Percentiles rank a stretch among this genome's conserved stretches.
Conservation (phyloP, 1,140 invertebrate species). For the Tyrophagus putrescentiae region DNA sequence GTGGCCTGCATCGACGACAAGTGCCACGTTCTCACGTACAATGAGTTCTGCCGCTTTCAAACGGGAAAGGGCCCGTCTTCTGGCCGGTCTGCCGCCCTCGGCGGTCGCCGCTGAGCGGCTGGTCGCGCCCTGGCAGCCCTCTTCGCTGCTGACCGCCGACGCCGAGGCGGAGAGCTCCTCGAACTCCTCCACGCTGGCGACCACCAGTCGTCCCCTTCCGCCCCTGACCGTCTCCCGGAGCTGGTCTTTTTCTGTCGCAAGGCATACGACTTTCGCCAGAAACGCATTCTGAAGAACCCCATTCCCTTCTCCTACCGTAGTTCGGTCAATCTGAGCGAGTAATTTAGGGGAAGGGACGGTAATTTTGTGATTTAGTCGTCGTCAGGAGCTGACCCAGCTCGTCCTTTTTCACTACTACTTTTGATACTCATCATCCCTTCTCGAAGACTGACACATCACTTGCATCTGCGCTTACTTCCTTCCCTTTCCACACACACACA, state of each 20-base stretch:
- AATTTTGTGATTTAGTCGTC: no score
- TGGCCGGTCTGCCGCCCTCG: neutral
- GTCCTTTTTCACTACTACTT: no score
- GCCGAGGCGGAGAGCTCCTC: slow-evolving; percentile 30
- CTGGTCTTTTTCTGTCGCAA: slow-evolving; percentile 82
- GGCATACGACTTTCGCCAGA: slow-evolving; percentile 80
- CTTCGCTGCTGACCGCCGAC: neutral
- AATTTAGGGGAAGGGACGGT: no score
- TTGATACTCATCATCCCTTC: no score
- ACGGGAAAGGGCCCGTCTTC: slow-evolving; percentile 6
- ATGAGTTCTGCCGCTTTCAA: slow-evolving; percentile 86
- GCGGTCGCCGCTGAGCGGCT: no score
- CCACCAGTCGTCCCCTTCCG: slow-evolving; percentile 44
- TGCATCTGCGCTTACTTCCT: no score
- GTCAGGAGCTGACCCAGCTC: no score
- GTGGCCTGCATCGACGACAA: slow-evolving; percentile 96
- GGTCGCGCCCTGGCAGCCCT: no score
- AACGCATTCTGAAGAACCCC: slow-evolving; percentile 33
- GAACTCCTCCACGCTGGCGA: slow-evolving; percentile 42
- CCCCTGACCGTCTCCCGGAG: slow-evolving; percentile 57
- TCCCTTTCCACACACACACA: no score
- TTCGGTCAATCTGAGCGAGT: no score
- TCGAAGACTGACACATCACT: no score
- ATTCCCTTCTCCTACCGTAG: no score
- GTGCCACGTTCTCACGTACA: slow-evolving; percentile 88